phyloP scores from a whole-genome alignment of 2,113 vertebrate species.

The Phyllostomus discolor region DNA sequence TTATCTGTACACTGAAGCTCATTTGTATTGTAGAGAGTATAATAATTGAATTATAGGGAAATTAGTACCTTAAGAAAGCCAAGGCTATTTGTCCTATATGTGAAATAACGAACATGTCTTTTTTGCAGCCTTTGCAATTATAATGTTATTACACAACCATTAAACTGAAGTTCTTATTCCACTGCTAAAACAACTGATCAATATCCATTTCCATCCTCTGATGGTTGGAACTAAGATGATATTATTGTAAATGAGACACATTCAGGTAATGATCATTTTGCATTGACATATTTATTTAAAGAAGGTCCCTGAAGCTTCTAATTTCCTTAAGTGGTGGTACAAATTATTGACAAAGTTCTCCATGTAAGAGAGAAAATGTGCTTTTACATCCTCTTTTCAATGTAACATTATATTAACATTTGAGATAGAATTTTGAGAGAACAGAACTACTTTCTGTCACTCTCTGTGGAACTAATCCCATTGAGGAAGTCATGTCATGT shows the following conservation, averaged over 20 bases:
- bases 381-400: constrained; percentile 22
- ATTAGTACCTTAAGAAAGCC: constrained; percentile 29
- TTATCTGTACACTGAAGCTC: not conserved
- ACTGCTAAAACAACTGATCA: constrained; percentile 77
- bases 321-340: constrained; percentile 65
- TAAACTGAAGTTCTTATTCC: constrained; percentile 74
- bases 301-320: constrained; percentile 65
- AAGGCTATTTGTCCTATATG: constrained; percentile 17
- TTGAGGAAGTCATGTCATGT: not conserved
- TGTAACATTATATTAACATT: not conserved
- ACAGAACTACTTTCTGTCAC: not conserved
- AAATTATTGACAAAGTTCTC: constrained; percentile 55
- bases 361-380: constrained; percentile 50
- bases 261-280: constrained; percentile 73
- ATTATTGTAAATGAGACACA: constrained; percentile 77
- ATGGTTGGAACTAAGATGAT: constrained; percentile 72
- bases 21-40: constrained; percentile 16
- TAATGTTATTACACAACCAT: constrained; percentile 74
- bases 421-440: not conserved
- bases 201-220: constrained; percentile 78
- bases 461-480: not conserved
- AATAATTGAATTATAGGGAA: constrained; percentile 61
- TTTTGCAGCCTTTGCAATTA: constrained; percentile 59
- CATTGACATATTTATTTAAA: constrained; percentile 69
- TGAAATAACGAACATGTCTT: constrained; percentile 71